Evolutionary conservation across 2,113 vertebrate genomes (phyloP).

Genomic region (Chlorodrepanis virens): DNA sequence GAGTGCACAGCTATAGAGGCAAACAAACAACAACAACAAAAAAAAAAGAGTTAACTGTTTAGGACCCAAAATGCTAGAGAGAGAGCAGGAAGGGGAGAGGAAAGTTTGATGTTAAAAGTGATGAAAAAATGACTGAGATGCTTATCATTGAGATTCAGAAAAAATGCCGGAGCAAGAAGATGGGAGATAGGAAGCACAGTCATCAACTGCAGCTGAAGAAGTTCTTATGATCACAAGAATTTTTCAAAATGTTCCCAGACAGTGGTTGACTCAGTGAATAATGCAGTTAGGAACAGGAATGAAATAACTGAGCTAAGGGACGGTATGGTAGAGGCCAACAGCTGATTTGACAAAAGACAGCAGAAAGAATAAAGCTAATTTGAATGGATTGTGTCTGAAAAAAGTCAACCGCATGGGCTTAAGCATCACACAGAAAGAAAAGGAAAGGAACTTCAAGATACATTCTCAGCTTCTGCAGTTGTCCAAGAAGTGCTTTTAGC

Average conservation of each 20-base stretch:
- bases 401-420: background rate
- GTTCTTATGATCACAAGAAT: background rate
- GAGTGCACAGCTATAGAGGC: background rate
- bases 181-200: background rate
- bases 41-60: background rate
- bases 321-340: background rate
- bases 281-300: background rate
- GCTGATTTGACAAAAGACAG: background rate
- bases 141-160: background rate
- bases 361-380: background rate
- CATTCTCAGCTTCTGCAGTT: background rate
- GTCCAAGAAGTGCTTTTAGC: background rate
- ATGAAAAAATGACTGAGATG: background rate
- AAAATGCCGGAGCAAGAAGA: background rate
- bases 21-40: too few relatives aligned
- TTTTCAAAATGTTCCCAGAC: background rate
- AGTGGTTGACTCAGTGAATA: background rate
- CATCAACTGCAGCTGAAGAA: background rate
- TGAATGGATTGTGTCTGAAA: background rate
- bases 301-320: background rate
- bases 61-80: background rate
- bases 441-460: background rate
- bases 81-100: background rate
- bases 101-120: background rate
- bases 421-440: background rate